A percentile compares a stretch with the other conserved stretches of the same genome.
Evolutionary conservation across 2,113 vertebrate genomes (phyloP).

Genomic region (Polypterus senegalus): DNA sequence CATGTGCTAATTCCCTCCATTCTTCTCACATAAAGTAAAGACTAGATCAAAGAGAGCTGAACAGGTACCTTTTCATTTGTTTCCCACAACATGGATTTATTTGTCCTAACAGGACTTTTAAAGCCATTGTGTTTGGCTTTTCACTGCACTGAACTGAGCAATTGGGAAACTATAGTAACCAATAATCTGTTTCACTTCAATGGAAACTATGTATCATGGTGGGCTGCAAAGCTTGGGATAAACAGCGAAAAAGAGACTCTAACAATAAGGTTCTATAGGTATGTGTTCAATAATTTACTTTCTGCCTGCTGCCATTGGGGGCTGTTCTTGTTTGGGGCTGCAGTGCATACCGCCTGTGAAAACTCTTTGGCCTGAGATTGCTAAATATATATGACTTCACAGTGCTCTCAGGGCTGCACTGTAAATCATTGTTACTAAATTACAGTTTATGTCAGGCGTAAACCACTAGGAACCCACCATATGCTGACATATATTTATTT

Average conservation of each 20-base stretch:
- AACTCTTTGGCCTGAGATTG: no score
- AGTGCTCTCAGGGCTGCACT: not conserved
- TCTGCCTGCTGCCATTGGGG: constrained; percentile 28
- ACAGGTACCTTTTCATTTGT: constrained; percentile 36
- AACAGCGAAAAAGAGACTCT: constrained; percentile 38
- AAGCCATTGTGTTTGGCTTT: constrained; percentile 42
- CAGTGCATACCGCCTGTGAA: constrained; percentile 21
- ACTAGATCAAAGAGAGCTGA: constrained; percentile 29
- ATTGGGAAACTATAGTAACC: constrained; percentile 64
- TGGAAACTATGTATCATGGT: constrained; percentile 60
- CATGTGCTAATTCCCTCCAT: constrained; percentile 29
- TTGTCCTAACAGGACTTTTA: constrained; percentile 38
- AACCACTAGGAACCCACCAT: no score
- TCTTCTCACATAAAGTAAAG: constrained; percentile 33
- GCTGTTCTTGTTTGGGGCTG: constrained; percentile 26
- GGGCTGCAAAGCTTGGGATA: constrained; percentile 53
- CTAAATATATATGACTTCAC: no score
- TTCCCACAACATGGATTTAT: constrained; percentile 37
- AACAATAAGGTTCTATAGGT: constrained; percentile 32
- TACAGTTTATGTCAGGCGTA: constrained; percentile 5
- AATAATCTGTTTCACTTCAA: constrained; percentile 61
- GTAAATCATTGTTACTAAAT: constrained; percentile 16
- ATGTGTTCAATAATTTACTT: constrained; percentile 34
- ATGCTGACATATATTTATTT: no score
- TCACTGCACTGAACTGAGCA: constrained; percentile 40